Base-by-base conservation (phyloP, 2,888 invertebrate genomes). In the Caenorhabditis sp. region DNA sequence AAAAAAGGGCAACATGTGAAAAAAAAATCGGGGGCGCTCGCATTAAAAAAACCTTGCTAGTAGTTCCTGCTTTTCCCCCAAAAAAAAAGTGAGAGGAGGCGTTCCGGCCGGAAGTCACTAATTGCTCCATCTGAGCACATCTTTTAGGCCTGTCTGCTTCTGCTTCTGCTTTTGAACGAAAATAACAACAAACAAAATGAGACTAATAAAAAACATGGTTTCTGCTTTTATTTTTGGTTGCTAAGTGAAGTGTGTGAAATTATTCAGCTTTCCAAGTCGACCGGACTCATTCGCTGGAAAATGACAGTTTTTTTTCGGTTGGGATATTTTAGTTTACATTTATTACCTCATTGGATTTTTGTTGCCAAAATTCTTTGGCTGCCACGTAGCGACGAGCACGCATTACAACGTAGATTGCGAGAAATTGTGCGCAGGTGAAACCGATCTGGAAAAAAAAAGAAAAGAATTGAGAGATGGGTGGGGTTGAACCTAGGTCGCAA, bases 381-480 rank as follows among this genome's bases (percentile, higher is more conserved):
- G 74, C 78, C 38, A 77, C 72, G 54, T 82, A 82, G 50, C 72
- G 71, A n/a, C 82, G 53, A 5, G 79, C 79, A 43, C 77, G 73
- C 68, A 79, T 70, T 14, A 82, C 82, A 10, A 82, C 82, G 52
- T 82, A 82, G 23, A 82, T 82, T 1, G 82, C 82, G 7, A 82
- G 71, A 17, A 76, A 79, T 69, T 82, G 82, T 7, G 79, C 78
- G 1, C 71, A 54, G 1, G 79, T 81, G 76, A 81, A 82, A 17
- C 52, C 20, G n/a, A 82, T 69, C 80, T 80, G 62, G 26, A 76
- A 59, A 38, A 58, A 31, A n/a, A 49, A 25, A 31, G 7, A 26
- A n/a, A n/a, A n/a, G n/a, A n/a, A n/a, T n/a, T n/a, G n/a, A n/a
- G n/a, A n/a, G n/a, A n/a, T n/a, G n/a, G n/a, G n/a, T n/a, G n/a